A percentile compares a stretch with the other conserved stretches of the same genome.
Evolutionary conservation across 2,888 invertebrate species (phyloP).

Genomic region (Empis livida): DNA sequence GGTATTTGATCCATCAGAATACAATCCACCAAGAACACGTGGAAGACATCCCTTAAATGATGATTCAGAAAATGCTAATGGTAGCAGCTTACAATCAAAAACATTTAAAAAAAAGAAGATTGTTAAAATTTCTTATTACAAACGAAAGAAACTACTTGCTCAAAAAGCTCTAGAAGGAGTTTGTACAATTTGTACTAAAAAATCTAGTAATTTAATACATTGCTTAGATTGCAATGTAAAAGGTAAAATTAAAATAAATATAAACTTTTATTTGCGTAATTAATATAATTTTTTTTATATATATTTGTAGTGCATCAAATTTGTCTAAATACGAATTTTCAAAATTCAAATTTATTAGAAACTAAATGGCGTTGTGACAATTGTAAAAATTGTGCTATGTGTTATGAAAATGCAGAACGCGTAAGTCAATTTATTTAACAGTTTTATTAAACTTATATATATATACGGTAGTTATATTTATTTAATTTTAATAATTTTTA

Average conservation of each 20-base stretch:
- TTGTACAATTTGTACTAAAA: conserved; percentile 8
- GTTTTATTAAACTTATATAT: neutral
- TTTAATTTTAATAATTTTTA: neutral
- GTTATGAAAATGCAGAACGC: conserved; percentile 62
- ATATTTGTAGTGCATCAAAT: conserved; percentile 47
- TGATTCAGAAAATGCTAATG: neutral
- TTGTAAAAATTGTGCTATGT: conserved; percentile 76
- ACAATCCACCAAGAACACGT: conserved; percentile 47
- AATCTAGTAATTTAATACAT: conserved; percentile 5
- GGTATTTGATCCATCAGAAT: conserved; percentile 77
- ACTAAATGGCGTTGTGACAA: conserved; percentile 71
- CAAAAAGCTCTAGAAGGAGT: neutral
- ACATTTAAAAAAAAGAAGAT: no score
- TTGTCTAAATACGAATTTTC: conserved; percentile 54
- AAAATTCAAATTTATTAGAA: conserved; percentile 42
- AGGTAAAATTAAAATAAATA: neutral
- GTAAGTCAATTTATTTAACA: no score
- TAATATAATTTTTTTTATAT: neutral
- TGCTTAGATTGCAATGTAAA: conserved; percentile 8
- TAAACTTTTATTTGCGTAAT: neutral
- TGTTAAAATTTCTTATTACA: no score
- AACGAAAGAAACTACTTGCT: no score
- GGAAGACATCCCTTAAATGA: neutral
- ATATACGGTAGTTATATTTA: neutral
- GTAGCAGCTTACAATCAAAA: neutral